Percentiles rank a stretch among this genome's conserved stretches.
These are phyloP conservation scores for Apteryx owenii DNA, from an alignment of 2,113 vertebrate species.

Conservation along the genomic window DNA sequence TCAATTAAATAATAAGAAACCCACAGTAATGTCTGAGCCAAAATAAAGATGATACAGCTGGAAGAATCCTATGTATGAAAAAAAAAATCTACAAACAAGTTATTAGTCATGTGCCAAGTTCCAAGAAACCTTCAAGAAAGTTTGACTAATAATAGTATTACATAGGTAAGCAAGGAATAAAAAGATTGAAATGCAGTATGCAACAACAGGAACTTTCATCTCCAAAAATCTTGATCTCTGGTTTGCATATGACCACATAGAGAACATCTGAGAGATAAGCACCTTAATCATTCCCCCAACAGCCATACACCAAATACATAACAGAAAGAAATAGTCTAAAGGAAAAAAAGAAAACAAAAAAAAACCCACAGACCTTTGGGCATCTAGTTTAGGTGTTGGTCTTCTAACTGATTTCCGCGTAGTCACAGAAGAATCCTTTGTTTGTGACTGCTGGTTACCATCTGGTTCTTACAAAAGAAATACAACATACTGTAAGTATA, in stretches of 20 bases:
- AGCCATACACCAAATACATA: neutral
- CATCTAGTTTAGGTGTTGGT: slow-evolving; percentile 90
- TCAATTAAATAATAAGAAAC: neutral
- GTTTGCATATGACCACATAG: neutral
- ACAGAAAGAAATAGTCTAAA: neutral
- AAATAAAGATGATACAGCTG: neutral
- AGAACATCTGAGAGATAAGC: neutral
- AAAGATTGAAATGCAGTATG: neutral
- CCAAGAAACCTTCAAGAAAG: neutral
- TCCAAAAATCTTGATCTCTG: neutral
- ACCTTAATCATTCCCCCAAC: neutral
- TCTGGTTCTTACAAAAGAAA: slow-evolving; percentile 59
- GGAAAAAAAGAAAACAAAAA: neutral
- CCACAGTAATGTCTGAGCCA: neutral
- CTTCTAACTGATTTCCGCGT: slow-evolving; percentile 82
- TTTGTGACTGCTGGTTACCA: slow-evolving; percentile 74
- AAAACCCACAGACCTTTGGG: slow-evolving; percentile 80
- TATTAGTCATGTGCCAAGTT: neutral
- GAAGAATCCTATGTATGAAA: neutral
- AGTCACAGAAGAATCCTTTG: slow-evolving; percentile 79
- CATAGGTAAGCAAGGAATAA: neutral
- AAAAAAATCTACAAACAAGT: neutral
- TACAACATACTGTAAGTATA: neutral
- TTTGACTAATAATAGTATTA: neutral
- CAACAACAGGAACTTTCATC: neutral